Conservation (phyloP, 2,113 vertebrate species). For the Tachuris rubrigastra region DNA sequence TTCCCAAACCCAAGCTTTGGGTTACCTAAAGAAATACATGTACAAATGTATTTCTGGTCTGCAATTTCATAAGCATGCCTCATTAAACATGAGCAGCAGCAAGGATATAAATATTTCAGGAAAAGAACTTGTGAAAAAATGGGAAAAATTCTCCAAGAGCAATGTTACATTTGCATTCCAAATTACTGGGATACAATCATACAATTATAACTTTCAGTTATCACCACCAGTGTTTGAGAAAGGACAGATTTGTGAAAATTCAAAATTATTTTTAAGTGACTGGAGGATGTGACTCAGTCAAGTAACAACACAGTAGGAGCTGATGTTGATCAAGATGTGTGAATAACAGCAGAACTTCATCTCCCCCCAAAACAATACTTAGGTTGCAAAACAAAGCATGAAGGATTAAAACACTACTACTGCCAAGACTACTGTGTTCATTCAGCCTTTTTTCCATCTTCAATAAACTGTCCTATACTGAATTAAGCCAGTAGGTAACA, state of each 20-base stretch:
- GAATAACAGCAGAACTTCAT: not conserved
- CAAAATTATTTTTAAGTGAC: not conserved
- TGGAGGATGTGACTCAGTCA: not conserved
- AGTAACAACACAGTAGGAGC: not conserved
- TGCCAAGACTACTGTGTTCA: not conserved
- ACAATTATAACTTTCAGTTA: not conserved
- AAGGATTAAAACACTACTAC: not conserved
- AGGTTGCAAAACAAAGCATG: not conserved
- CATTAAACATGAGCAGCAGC: not conserved
- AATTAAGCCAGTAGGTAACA: not conserved
- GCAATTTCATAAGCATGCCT: not conserved
- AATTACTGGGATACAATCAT: not conserved
- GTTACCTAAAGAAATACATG: not conserved
- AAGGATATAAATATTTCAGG: not conserved
- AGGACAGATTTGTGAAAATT: not conserved
- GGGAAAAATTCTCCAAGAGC: not conserved
- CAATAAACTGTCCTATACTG: not conserved
- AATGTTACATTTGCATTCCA: not conserved
- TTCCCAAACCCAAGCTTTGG: not conserved
- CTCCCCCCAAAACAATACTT: not conserved
- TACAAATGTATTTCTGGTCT: not conserved
- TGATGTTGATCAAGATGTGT: not conserved
- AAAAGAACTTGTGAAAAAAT: not conserved
- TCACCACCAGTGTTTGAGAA: not conserved
- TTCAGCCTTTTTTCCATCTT: not conserved